Percentiles rank a stretch among this genome's conserved stretches.
These are phyloP conservation scores for Champsocephalus gunnari DNA, from an alignment of 2,797 vertebrate genomes.

Conservation along the genomic window DNA sequence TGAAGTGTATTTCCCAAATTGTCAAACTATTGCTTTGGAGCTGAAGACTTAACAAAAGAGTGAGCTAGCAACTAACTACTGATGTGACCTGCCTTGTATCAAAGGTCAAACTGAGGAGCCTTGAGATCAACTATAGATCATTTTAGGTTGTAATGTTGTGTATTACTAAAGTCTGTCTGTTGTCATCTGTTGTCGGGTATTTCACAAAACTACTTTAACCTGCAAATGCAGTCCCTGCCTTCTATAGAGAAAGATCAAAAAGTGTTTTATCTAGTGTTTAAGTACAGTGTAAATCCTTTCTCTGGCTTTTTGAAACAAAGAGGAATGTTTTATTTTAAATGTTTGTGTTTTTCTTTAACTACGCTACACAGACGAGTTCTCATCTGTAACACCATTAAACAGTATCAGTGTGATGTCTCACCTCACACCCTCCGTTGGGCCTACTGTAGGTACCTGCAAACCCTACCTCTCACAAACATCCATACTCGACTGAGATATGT, in stretches of 20 bases:
- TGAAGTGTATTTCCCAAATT: neutral
- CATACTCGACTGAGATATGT: conserved; percentile 76
- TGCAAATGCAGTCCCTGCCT: conserved; percentile 7
- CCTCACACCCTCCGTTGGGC: conserved; percentile 50
- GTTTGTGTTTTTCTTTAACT: conserved; percentile 21
- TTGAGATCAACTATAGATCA: conserved; percentile 32
- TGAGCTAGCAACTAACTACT: conserved; percentile 38
- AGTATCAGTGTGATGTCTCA: conserved; percentile 59
- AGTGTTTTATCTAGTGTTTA: neutral
- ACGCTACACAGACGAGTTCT: conserved; percentile 50
- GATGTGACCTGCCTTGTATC: conserved; percentile 59
- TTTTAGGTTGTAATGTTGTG: conserved; percentile 33
- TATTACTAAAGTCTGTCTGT: conserved; percentile 40
- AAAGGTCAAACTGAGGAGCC: conserved; percentile 60
- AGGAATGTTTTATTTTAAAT: conserved; percentile 5
- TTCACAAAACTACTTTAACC: conserved; percentile 48
- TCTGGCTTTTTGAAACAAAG: conserved; percentile 3
- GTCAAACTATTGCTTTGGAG: neutral
- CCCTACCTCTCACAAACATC: conserved; percentile 85
- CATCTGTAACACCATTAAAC: conserved; percentile 52
- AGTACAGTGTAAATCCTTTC: conserved; percentile 10
- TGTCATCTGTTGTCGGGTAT: conserved; percentile 21
- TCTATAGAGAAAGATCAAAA: neutral
- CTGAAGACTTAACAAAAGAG: conserved; percentile 27
- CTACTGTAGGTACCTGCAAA: conserved; percentile 69